A percentile compares a stretch with the other conserved stretches of the same genome.
phyloP scores from a whole-genome alignment of 2,888 invertebrate genomes.

The Nemoura dubitans region DNA sequence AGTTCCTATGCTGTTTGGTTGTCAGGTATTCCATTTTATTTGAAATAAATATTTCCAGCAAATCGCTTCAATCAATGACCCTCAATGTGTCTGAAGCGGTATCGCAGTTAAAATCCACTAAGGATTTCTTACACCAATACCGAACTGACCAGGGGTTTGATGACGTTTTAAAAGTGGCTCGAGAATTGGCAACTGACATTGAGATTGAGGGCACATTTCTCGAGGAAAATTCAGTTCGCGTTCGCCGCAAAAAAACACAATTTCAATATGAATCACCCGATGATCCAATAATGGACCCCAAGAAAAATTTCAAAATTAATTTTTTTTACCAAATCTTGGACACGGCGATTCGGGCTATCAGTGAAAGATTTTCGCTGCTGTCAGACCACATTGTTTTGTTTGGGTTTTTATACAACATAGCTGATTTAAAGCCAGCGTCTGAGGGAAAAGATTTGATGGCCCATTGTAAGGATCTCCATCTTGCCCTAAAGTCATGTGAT shows the following conservation, averaged over 20 bases:
- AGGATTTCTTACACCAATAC: too few relatives aligned
- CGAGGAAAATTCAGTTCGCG: conserved; percentile 39
- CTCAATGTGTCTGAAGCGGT: not conserved
- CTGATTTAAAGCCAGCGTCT: conserved; percentile 19
- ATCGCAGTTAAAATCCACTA: not conserved
- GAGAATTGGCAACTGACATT: conserved; percentile 35
- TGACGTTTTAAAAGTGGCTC: conserved; percentile 35
- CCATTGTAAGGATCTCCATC: too few relatives aligned
- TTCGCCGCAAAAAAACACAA: conserved; percentile 41
- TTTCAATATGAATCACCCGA: conserved; percentile 46
- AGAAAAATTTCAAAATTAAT: conserved; percentile 34
- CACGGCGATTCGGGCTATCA: conserved; percentile 1
- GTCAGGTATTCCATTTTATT: conserved; percentile 30
- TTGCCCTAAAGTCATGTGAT: too few relatives aligned
- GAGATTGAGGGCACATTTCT: conserved; percentile 44
- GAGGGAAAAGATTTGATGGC: too few relatives aligned
- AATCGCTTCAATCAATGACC: not conserved
- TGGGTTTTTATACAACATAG: conserved; percentile 27
- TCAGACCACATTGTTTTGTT: conserved; percentile 18
- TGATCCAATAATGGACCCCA: conserved; percentile 22
- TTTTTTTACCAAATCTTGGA: conserved; percentile 27
- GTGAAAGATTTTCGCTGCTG: not conserved
- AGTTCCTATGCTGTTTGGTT: conserved; percentile 30
- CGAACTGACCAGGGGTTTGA: not conserved
- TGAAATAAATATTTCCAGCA: not conserved